A percentile compares a stretch with the other conserved stretches of the same genome.
Conservation (phyloP, 2,888 invertebrate genomes). For the Tetragonisca angustula region DNA sequence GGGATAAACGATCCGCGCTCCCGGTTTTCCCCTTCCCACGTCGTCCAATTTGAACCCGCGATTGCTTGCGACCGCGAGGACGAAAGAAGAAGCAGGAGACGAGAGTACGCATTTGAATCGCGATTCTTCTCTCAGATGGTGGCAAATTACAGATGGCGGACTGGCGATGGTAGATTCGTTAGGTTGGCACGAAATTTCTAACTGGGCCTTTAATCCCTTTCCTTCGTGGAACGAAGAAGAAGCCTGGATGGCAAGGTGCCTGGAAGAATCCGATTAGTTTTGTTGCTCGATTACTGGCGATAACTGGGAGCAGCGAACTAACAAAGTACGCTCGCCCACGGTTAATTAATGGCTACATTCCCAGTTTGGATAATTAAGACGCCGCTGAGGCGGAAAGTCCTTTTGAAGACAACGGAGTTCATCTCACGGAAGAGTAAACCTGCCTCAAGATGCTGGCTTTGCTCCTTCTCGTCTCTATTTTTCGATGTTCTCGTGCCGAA, state of each 20-base stretch:
- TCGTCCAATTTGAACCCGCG: neutral
- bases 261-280: slow-evolving; percentile 13
- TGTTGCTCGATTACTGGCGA: slow-evolving; percentile 15
- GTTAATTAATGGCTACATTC: slow-evolving; percentile 27
- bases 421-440: neutral
- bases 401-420: slow-evolving; percentile 12
- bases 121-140: neutral
- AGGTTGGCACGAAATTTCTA: slow-evolving; percentile 31
- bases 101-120: neutral
- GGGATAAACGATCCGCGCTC: slow-evolving; percentile 30
- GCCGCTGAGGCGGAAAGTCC: neutral
- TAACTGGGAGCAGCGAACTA: slow-evolving; percentile 1
- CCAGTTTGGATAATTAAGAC: slow-evolving; percentile 29
- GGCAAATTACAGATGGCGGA: neutral
- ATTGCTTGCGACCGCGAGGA: neutral
- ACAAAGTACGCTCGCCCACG: neutral
- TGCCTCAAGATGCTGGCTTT: neutral
- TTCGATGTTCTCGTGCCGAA: neutral
- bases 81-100: neutral
- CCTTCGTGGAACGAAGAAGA: neutral
- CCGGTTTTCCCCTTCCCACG: neutral
- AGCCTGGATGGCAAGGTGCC: too few relatives aligned
- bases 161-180: slow-evolving; percentile 13
- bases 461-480: neutral
- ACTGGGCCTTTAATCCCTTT: too few relatives aligned